These are phyloP conservation scores for Chloropsis hardwickii DNA, from an alignment of 2,113 vertebrate species.

Conservation along the genomic window DNA sequence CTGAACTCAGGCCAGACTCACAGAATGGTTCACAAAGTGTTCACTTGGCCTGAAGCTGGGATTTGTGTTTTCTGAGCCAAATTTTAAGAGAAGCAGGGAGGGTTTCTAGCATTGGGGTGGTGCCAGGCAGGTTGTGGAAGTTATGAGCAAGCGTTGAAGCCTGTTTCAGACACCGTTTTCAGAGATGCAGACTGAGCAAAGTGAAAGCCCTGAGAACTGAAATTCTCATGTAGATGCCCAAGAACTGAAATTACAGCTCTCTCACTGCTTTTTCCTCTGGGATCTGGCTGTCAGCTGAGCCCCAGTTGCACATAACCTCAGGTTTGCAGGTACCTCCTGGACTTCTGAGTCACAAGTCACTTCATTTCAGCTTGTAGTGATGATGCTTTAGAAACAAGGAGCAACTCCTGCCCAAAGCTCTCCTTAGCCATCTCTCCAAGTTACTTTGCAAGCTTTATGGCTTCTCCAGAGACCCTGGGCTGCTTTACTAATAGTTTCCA, in stretches of 20 bases:
- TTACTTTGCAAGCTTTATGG: not conserved
- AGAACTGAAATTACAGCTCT: not conserved
- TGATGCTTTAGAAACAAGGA: not conserved
- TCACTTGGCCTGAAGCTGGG: slow-evolving; percentile 20
- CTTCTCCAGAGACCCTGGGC: not conserved
- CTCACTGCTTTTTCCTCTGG: not conserved
- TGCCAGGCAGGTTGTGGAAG: slow-evolving; percentile 25
- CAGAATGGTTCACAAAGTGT: not conserved
- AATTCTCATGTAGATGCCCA: not conserved
- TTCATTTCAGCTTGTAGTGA: not conserved
- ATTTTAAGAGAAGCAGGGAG: not conserved
- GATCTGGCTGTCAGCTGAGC: not conserved
- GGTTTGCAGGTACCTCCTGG: not conserved
- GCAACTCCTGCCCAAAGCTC: not conserved
- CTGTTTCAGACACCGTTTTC: not conserved
- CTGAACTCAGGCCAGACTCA: slow-evolving; percentile 1
- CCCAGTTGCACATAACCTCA: not conserved
- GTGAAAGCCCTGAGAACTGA: not conserved
- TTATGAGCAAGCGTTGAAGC: not conserved
- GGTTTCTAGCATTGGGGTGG: not conserved
- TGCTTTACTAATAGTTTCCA: not conserved
- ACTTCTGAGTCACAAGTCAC: not conserved
- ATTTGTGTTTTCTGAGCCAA: slow-evolving; percentile 19
- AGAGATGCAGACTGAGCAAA: not conserved
- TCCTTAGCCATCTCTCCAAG: not conserved